A percentile compares a stretch with the other conserved stretches of the same genome.
Conservation (phyloP, 2,888 invertebrate genomes). For the Monoplex corrugatus region DNA sequence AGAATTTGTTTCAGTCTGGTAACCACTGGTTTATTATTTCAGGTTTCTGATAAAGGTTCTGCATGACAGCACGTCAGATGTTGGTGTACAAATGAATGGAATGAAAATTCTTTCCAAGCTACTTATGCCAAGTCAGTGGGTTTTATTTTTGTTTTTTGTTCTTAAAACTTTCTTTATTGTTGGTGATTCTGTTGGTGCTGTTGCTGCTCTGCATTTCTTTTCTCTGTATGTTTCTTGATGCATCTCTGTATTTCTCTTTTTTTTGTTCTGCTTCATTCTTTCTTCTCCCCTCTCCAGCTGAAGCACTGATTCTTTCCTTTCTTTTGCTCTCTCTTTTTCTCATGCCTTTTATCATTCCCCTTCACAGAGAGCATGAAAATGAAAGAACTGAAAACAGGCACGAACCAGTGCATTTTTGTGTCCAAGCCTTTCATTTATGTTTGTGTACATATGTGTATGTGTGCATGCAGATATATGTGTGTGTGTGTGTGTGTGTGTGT, state of each 20-base stretch:
- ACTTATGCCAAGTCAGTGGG: constrained; percentile 56
- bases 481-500: too few species aligned
- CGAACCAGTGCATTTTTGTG: too few species aligned
- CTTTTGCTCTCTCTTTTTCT: background rate
- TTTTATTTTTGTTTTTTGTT: background rate
- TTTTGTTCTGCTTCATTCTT: background rate
- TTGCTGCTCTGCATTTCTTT: background rate
- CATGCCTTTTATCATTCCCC: background rate
- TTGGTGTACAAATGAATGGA: constrained; percentile 54
- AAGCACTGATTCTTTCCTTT: background rate
- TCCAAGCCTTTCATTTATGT: too few species aligned
- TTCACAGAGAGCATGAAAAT: too few species aligned
- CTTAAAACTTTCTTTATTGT: background rate
- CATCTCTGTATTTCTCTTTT: background rate
- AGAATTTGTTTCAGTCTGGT: too few species aligned
- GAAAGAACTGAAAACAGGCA: too few species aligned
- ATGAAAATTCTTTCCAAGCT: constrained; percentile 60
- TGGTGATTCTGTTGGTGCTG: background rate
- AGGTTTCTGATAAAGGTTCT: constrained; percentile 59
- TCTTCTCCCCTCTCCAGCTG: background rate
- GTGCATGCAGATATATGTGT: too few species aligned
- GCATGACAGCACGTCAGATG: constrained; percentile 54
- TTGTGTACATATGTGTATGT: too few species aligned
- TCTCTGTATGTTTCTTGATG: background rate
- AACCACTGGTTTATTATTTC: constrained; percentile 48